These are phyloP conservation scores for Eutrigla gurnardus DNA, from an alignment of 2,797 vertebrate species.

Conservation along the genomic window DNA sequence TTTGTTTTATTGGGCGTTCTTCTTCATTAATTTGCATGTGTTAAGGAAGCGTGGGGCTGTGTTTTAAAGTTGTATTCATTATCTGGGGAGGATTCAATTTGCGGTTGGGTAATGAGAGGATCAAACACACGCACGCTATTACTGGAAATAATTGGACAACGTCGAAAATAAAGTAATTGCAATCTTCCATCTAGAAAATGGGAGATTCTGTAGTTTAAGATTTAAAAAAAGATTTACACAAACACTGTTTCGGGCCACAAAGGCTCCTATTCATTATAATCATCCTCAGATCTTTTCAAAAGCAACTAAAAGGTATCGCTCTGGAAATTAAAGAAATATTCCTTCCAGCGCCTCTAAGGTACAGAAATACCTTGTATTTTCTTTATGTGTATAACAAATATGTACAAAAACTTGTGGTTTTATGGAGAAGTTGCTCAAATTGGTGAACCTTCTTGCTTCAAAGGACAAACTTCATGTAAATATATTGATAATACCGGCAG, in stretches of 20 bases:
- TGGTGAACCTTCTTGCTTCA: neutral
- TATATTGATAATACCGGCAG: neutral
- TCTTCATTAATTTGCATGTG: conserved; percentile 12
- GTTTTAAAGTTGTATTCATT: conserved; percentile 16
- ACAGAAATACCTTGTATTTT: neutral
- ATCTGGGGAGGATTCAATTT: conserved; percentile 18
- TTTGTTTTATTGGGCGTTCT: conserved; percentile 12
- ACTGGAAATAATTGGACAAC: conserved; percentile 28
- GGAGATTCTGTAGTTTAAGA: neutral
- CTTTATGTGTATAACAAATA: neutral
- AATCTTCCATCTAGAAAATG: neutral
- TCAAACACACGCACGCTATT: conserved; percentile 10
- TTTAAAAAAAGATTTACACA: conserved; percentile 2
- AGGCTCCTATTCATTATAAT: neutral
- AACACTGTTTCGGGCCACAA: conserved; percentile 6
- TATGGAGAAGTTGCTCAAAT: neutral
- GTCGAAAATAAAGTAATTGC: conserved; percentile 10
- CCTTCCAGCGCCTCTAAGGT: neutral
- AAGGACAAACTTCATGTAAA: neutral
- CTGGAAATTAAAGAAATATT: neutral
- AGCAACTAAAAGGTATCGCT: neutral
- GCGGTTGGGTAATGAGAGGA: conserved; percentile 14
- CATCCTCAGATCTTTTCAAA: too few species aligned
- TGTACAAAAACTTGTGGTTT: too few species aligned
- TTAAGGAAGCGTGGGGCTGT: conserved; percentile 5